These are phyloP conservation scores for Calidris pugnax DNA, from an alignment of 2,113 vertebrate genomes.

Conservation along the genomic window DNA sequence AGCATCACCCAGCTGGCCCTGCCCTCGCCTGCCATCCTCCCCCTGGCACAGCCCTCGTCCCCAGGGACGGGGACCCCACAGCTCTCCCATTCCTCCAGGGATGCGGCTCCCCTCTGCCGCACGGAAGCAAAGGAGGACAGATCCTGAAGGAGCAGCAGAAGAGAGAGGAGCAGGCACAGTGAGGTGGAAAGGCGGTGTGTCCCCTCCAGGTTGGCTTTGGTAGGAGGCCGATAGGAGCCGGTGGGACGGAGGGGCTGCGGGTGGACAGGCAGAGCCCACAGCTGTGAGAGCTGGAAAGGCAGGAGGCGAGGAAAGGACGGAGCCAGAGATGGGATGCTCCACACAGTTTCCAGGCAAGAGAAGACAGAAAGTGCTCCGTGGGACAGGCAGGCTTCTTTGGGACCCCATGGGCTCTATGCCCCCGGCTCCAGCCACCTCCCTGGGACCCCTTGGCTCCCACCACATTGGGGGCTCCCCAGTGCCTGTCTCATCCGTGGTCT, in stretches of 20 bases:
- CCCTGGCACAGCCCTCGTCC: neutral
- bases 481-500: neutral
- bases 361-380: neutral
- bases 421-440: neutral
- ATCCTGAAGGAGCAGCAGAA: neutral
- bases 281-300: constrained; percentile 22
- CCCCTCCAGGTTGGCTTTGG: constrained; percentile 11
- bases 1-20: neutral
- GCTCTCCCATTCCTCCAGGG: neutral
- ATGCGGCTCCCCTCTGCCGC: neutral
- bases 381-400: neutral
- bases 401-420: neutral
- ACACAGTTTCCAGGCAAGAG: neutral
- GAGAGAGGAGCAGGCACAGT: constrained; percentile 43
- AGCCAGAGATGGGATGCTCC: neutral
- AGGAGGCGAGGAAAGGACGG: neutral
- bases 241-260: neutral
- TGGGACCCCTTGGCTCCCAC: neutral
- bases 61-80: neutral
- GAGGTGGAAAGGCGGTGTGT: neutral
- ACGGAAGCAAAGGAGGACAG: neutral
- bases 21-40: neutral
- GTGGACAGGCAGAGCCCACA: neutral
- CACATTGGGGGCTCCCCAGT: accelerated
- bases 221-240: neutral